Evolutionary conservation across 2,113 vertebrate species (phyloP).

Genomic region (Cacatua alba): DNA sequence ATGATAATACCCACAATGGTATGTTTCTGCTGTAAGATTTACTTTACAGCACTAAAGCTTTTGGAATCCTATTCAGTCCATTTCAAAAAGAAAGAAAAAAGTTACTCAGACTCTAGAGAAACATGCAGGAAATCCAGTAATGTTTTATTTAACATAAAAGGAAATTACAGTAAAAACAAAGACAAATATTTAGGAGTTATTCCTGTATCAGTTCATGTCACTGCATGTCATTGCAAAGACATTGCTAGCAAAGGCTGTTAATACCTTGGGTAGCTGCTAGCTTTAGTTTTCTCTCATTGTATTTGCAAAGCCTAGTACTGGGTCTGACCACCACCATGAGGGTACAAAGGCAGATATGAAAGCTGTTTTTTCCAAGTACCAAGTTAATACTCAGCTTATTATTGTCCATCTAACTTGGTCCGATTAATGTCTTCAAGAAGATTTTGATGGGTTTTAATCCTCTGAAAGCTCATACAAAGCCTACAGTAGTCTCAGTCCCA

Average conservation of each 20-base stretch:
- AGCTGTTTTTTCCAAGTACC: background rate
- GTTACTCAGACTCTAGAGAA: background rate
- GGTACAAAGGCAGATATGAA: background rate
- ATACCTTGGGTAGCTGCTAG: background rate
- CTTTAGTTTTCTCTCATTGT: background rate
- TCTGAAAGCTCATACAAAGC: background rate
- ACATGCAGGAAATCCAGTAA: background rate
- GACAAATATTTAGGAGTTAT: background rate
- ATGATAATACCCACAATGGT: background rate
- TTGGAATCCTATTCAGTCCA: background rate
- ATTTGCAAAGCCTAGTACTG: background rate
- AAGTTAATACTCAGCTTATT: background rate
- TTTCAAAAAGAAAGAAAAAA: background rate
- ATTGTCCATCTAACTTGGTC: background rate
- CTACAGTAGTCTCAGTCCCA: background rate
- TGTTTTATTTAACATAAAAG: background rate
- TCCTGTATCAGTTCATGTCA: background rate
- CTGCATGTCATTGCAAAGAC: background rate
- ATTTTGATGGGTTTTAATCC: background rate
- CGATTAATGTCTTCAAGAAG: background rate
- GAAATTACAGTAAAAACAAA: background rate
- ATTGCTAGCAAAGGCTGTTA: background rate
- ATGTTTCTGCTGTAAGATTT: background rate
- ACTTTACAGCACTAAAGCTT: background rate
- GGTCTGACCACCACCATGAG: background rate